Base-by-base conservation (phyloP, 92 coral and sea anemone species). In the Zoanthus solanderi region DNA sequence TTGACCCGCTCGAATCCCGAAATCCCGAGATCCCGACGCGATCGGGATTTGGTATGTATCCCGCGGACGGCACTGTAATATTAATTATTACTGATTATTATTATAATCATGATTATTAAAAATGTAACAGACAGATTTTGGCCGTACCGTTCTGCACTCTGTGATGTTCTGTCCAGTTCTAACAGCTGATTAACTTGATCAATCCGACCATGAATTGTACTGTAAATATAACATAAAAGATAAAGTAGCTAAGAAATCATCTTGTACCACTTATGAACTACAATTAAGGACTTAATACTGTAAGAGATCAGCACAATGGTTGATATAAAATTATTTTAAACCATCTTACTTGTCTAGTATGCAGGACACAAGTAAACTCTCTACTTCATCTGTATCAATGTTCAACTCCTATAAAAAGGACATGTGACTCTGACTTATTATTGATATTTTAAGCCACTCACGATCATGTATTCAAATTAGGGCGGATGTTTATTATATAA, bases 141-240 rank as follows among this genome's bases (percentile, higher is more conserved):
- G 16, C n/a, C 87, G n/a, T 77, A 91, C 96, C 96, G 89, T 79
- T 96, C 98, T 23, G 93, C 94, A 84, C 96, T 96, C 74, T 97
- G 99, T 10, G 98, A 87, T 50, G 97, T 91, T 90, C 96, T 92
- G 84, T 92, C 93, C 53, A 97, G 89, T 71, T 97, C 98, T 81
- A 97, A 88, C 63, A 97, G 94, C 83, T 97, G 99, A 78, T 97
- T 97, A 10, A 97, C 99, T 83, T 97, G 99, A 78, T 97, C 99
- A 63, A 97, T 97, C 75, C 98, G 94, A 44, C 99, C 99, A 78
- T 96, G 95, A 44, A 97, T 97, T 60, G 99, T 97, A 87, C 98
- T 97, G 89, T 23, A 60, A 34, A 72, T 14, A 72, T 78, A 42
- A 9, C 14, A 23, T 0, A 11, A 69, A 2, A 8, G 13, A 13